phyloP scores from a whole-genome alignment of 2,113 vertebrate genomes.

The Zootoca vivipara region DNA sequence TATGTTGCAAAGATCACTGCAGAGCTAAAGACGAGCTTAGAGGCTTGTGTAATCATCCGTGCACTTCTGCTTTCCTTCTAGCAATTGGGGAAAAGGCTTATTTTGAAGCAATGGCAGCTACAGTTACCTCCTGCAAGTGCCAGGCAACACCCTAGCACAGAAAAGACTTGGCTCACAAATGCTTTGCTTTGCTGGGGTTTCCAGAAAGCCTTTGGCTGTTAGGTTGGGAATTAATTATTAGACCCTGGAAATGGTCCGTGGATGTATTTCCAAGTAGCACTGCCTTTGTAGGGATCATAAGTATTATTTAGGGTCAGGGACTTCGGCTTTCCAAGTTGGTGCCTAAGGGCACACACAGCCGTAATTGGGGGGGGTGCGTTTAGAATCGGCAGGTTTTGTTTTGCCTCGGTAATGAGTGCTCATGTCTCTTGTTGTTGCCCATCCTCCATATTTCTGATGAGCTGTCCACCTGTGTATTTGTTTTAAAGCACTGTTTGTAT shows the following conservation, averaged over 20 bases:
- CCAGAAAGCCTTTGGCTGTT: not conserved
- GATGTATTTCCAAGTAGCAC: not conserved
- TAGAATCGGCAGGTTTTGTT: not conserved
- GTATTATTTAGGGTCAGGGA: not conserved
- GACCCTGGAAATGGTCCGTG: not conserved
- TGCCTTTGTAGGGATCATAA: not conserved
- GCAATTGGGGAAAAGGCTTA: not conserved
- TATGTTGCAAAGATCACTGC: not conserved
- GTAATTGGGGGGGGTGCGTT: too few species aligned
- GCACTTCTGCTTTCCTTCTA: conserved; percentile 9
- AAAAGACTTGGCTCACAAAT: not conserved
- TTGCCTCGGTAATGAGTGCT: not conserved
- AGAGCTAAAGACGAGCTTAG: not conserved
- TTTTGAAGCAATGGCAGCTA: not conserved
- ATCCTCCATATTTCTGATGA: not conserved
- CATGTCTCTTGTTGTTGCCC: not conserved
- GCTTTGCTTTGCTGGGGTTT: not conserved
- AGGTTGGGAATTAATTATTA: not conserved
- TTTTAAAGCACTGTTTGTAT: not conserved
- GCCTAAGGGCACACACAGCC: not conserved
- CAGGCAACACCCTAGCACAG: too few species aligned
- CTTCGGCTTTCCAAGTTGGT: not conserved
- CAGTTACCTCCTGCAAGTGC: not conserved
- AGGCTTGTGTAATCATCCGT: not conserved
- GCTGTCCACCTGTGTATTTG: not conserved